Conservation (phyloP, 2,113 vertebrate species). For the Marmota monax region DNA sequence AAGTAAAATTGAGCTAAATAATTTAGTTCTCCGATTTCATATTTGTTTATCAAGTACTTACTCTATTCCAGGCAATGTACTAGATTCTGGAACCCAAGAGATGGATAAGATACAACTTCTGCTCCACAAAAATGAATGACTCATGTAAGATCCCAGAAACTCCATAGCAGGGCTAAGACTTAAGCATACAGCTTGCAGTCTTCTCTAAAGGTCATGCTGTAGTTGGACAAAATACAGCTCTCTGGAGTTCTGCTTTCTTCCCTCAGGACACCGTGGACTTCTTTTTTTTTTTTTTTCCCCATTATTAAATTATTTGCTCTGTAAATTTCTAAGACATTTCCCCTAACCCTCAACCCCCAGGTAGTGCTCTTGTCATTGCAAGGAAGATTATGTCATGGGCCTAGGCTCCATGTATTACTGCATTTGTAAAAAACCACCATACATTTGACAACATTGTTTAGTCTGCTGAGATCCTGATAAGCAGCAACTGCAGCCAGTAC, state of each 20-base stretch:
- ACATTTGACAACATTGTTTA: constrained; percentile 9
- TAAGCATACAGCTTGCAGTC: neutral
- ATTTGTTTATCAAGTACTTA: too few species aligned
- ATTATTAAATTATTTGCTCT: neutral
- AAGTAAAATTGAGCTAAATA: neutral
- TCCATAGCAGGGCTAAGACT: neutral
- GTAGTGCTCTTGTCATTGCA: neutral
- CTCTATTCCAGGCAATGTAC: neutral
- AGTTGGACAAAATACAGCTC: constrained; percentile 19
- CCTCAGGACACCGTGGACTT: neutral
- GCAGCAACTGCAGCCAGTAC: neutral
- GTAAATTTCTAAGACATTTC: neutral
- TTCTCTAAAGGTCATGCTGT: neutral
- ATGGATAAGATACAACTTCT: neutral
- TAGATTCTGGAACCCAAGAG: constrained; percentile 15
- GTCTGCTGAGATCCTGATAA: neutral
- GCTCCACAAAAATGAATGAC: neutral
- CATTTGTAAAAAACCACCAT: neutral
- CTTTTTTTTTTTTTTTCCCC: too few species aligned
- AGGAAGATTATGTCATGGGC: neutral
- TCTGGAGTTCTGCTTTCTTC: neutral
- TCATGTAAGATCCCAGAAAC: neutral
- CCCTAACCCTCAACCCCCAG: neutral
- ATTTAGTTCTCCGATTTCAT: neutral
- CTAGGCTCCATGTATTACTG: neutral